Base-by-base conservation (phyloP, 2,113 vertebrate genomes). In the Ornithorhynchus anatinus region DNA sequence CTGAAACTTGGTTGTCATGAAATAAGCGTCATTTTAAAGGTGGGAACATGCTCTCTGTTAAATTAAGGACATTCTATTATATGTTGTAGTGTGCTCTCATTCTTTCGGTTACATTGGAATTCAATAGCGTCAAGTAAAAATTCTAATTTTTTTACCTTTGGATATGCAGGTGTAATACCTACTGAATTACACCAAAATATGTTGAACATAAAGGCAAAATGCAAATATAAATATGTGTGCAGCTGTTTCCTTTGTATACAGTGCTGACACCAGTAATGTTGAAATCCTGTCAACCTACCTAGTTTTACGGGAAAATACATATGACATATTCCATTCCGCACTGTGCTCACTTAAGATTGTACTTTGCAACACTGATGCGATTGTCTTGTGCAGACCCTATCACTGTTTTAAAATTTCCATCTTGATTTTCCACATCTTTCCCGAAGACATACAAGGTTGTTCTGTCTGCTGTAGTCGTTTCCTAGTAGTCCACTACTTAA, bases 1-100 rank as follows among this genome's bases (percentile, higher is more conserved):
- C 70, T 10, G 84, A 16, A 61, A 79, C 32, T 31, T 77, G 70
- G 58, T 32, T 25, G 70, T 44, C 63, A 59, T 23, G 53, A 66
- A 42, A 77, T 33, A 48, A 42, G 84, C 15, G 6, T 58, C 2
- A 32, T 45, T 62, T 72, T 79, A 29, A 50, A 51, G 22, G 63
- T 3, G 67, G 20, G 10, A 39, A 42, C 37, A 50, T 66, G 62
- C 57, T 47, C 37, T 42, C 53, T 47, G 7, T 45, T 86, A 80
- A 77, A 22, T 70, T 57, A 70, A 19, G 39, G 45, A 48, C 66
- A 74, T 43, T 38, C 38, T 48, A 38, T 48, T 36, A 39, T 43
- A 78, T 57, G 37, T 45, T 69, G 7, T 15, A 39, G 25, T 25
- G 69, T 51, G 58, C 32, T 3, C 63, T 40, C 69, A 60, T 61